Evolutionary conservation across 1,140 invertebrate species (phyloP).

Genomic region (Anoplophora glabripennis): DNA sequence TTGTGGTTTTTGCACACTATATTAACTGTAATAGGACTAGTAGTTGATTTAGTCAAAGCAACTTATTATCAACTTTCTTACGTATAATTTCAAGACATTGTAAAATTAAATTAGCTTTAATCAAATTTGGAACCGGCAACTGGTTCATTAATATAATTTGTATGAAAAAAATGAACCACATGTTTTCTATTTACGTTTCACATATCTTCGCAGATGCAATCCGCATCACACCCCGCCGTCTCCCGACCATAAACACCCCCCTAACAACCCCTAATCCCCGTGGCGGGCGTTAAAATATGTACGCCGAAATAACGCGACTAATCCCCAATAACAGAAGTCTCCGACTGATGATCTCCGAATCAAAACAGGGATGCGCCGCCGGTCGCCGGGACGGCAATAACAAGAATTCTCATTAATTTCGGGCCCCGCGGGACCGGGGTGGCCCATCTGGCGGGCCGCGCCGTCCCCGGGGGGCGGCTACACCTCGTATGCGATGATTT

Average conservation of each 20-base stretch:
- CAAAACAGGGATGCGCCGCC: slow-evolving; percentile 9
- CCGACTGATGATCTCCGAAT: slow-evolving; percentile 12
- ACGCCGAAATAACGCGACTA: slow-evolving; percentile 8
- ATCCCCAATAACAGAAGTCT: slow-evolving; percentile 7
- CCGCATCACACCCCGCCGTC: too few relatives aligned
- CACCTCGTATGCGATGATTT: slow-evolving; percentile 9
- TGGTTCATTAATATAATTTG: too few relatives aligned
- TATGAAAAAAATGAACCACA: too few relatives aligned
- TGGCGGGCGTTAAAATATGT: slow-evolving; percentile 10
- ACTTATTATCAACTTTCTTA: too few relatives aligned
- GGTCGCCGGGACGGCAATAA: slow-evolving; percentile 3
- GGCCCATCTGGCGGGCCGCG: slow-evolving; percentile 11
- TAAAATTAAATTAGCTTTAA: too few relatives aligned
- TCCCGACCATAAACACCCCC: slow-evolving; percentile 2
- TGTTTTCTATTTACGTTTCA: too few relatives aligned
- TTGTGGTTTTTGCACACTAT: too few relatives aligned
- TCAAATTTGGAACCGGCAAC: too few relatives aligned
- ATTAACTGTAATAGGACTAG: too few relatives aligned
- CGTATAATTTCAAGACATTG: too few relatives aligned
- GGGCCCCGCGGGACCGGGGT: slow-evolving; percentile 2
- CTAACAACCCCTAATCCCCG: not conserved
- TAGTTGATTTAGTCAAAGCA: too few relatives aligned
- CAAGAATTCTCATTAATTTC: slow-evolving; percentile 18
- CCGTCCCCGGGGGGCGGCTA: slow-evolving; percentile 6
- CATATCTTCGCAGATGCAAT: too few relatives aligned